Base-by-base conservation (phyloP, 2,888 invertebrate species). In the Netelia fuscicornis region DNA sequence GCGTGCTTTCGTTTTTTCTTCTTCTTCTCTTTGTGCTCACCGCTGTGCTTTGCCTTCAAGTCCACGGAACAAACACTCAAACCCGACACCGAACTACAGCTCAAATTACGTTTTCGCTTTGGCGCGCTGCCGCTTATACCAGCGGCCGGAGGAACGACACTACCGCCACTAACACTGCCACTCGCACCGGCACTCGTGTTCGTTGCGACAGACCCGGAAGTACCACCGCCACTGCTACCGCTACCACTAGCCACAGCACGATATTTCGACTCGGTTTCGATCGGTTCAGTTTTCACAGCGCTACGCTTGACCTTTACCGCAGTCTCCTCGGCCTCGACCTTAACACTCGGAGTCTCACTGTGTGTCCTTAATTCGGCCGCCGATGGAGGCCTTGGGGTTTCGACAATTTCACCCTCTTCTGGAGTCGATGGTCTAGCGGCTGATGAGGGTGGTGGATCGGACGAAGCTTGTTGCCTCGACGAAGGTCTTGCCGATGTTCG, bases 341-440 rank as follows among this genome's bases (percentile, higher is more conserved):
- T 87, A 72, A 81, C 86, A 62, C 86, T 87, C 75, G 65, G 83
- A 71, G 83, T 89, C 58, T 89, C 89, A 74, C 77, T 79, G 44
- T 89, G 89, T 25, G 88, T 90, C 65, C 91, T 89, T 65, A 86
- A 64, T 8, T 91, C 90, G 1, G 89, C 78, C 13, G 90, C 81
- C 0, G 89, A 80, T 42, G 90, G 89, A 25, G 90, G 88, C 9
- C 90, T 90, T 17, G 91, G 90, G 2, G 91, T 86, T 48, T 94
- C 93, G 23, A 93, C 86, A 70, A 92, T 91, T 72, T 92, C 91
- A 86, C 94, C 92, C 42, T 93, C 80, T 93, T 94, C 92, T 87
- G 95, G 93, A 93, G 93, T 89, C 89, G 92, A 82, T 90, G 94
- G 89, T 92, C 89, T 44, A 92, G 93, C 86, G 88, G 94, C 17